phyloP scores from a whole-genome alignment of 1,140 invertebrate genomes.

The Brachionus calyciflorus region DNA sequence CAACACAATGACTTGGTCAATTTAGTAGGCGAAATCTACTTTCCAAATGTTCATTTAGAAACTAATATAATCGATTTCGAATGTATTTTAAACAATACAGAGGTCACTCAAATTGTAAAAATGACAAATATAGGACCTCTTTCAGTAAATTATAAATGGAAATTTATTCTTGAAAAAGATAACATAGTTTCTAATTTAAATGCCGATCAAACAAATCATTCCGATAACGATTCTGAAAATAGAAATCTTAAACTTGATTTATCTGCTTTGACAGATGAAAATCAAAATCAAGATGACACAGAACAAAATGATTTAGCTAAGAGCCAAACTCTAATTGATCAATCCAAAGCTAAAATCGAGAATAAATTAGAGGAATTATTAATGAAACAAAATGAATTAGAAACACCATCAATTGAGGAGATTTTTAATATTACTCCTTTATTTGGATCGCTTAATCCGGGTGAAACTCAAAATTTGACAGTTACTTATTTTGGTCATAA shows the following conservation, averaged over 20 bases:
- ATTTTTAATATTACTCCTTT: slow-evolving; percentile 61
- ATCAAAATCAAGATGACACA: slow-evolving; percentile 39
- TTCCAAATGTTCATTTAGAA: slow-evolving; percentile 60
- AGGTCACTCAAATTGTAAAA: slow-evolving; percentile 59
- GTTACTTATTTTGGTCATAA: slow-evolving; percentile 61
- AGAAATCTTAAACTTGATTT: background rate
- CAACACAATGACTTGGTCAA: slow-evolving; percentile 56
- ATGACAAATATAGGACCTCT: slow-evolving; percentile 61
- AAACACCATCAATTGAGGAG: slow-evolving; percentile 50
- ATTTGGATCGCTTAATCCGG: slow-evolving; percentile 58
- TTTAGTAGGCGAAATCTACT: slow-evolving; percentile 59
- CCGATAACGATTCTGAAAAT: slow-evolving; percentile 26
- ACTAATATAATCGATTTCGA: slow-evolving; percentile 58
- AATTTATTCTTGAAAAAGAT: slow-evolving; percentile 51
- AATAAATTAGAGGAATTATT: slow-evolving; percentile 32
- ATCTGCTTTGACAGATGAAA: background rate
- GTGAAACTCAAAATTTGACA: slow-evolving; percentile 59
- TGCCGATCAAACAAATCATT: slow-evolving; percentile 49
- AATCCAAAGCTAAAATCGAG: slow-evolving; percentile 11
- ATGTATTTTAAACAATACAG: slow-evolving; percentile 60
- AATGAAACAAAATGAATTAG: slow-evolving; percentile 7
- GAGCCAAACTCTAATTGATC: background rate
- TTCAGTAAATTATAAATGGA: slow-evolving; percentile 57
- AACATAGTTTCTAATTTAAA: slow-evolving; percentile 48
- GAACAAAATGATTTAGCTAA: background rate